Evolutionary conservation across 2,888 invertebrate species (phyloP).

Genomic region (Cyrtodaria siliqua): DNA sequence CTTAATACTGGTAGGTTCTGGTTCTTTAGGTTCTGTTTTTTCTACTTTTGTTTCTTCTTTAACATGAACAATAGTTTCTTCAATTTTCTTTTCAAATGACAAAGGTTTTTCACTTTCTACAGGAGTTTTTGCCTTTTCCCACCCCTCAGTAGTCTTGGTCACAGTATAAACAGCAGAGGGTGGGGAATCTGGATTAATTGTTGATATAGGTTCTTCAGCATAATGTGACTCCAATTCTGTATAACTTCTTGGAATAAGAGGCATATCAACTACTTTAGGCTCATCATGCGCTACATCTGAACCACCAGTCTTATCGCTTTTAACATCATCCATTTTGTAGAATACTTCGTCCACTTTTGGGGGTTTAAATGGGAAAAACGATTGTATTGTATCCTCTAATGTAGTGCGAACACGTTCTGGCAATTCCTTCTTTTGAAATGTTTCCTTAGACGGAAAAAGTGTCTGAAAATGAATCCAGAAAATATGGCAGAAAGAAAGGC

Average conservation of each 20-base stretch:
- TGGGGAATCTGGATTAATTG: constrained; percentile 55
- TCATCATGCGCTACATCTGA: constrained; percentile 7
- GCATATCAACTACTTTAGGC: constrained; percentile 52
- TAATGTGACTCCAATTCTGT: constrained; percentile 67
- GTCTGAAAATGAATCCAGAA: constrained; percentile 49
- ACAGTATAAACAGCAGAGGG: constrained; percentile 54
- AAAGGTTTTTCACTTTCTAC: too few relatives aligned
- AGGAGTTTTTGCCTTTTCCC: constrained; percentile 46
- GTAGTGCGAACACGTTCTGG: background rate
- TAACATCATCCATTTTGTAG: constrained; percentile 29
- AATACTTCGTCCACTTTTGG: constrained; percentile 53
- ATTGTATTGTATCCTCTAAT: constrained; percentile 14
- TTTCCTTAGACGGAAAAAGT: constrained; percentile 3
- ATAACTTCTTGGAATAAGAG: constrained; percentile 62
- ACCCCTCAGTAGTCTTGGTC: constrained; percentile 63
- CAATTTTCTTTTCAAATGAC: too few relatives aligned
- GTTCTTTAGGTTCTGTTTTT: too few relatives aligned
- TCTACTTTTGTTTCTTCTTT: too few relatives aligned
- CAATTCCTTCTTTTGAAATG: background rate
- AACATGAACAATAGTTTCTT: too few relatives aligned
- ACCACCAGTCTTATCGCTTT: background rate
- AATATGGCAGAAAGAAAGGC: constrained; percentile 34
- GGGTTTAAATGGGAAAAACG: constrained; percentile 51
- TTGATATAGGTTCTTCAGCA: constrained; percentile 65
- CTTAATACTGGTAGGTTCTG: too few relatives aligned